These are phyloP conservation scores for Fissipunctia ypsillon DNA, from an alignment of 2,888 invertebrate species.

Conservation along the genomic window DNA sequence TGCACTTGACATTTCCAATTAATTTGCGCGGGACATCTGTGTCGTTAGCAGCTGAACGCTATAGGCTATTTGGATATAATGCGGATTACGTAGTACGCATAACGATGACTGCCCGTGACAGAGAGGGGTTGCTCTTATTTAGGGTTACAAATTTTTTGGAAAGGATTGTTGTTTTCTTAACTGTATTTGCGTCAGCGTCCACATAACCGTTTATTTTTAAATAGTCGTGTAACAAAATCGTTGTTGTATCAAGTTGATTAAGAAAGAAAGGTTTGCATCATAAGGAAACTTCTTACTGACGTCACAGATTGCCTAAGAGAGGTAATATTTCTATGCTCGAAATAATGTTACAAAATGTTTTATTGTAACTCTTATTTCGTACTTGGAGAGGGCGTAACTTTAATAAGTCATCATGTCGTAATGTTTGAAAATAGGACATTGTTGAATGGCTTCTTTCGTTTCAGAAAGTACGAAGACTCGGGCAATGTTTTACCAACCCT, in stretches of 20 bases:
- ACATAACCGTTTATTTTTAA: constrained; percentile 47
- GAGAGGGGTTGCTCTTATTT: constrained; percentile 60
- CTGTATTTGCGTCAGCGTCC: constrained; percentile 44
- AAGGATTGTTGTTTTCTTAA: constrained; percentile 26
- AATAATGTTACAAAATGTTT: constrained; percentile 37
- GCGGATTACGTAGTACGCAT: constrained; percentile 83
- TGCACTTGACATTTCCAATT: constrained; percentile 91
- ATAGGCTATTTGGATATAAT: constrained; percentile 80
- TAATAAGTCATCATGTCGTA: constrained; percentile 13
- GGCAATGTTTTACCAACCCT: constrained; percentile 45
- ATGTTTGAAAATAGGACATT: background rate
- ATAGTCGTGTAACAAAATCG: constrained; percentile 5
- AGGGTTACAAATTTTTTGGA: constrained; percentile 56
- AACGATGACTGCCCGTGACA: constrained; percentile 68
- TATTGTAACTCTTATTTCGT: constrained; percentile 10
- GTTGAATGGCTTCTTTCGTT: constrained; percentile 9
- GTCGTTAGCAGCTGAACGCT: constrained; percentile 87
- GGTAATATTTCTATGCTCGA: constrained; percentile 20
- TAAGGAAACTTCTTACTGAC: constrained; percentile 45
- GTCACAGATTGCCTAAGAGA: constrained; percentile 47
- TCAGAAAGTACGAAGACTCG: background rate
- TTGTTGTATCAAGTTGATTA: constrained; percentile 23
- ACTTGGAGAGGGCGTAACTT: constrained; percentile 21
- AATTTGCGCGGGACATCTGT: constrained; percentile 90
- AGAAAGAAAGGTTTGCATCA: constrained; percentile 35